phyloP scores from a whole-genome alignment of 2,113 vertebrate species.

The Petrocephalus zakoni region DNA sequence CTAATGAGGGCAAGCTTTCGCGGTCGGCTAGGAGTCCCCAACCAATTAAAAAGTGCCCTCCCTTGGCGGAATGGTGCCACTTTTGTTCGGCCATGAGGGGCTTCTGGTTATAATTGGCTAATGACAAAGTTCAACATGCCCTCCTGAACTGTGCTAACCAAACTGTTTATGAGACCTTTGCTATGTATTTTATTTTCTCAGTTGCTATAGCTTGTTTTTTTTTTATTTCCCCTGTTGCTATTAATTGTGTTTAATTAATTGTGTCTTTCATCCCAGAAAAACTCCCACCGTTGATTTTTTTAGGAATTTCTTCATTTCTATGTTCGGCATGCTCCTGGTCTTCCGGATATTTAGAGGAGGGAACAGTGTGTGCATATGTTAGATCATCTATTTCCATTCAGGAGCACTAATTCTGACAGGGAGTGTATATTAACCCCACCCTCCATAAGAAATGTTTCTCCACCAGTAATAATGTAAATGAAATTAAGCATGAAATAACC shows the following conservation, averaged over 20 bases:
- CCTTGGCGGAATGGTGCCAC: neutral
- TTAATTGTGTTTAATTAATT: neutral
- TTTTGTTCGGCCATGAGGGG: neutral
- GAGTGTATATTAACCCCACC: neutral
- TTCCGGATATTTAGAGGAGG: neutral
- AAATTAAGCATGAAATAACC: neutral
- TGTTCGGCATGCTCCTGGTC: neutral
- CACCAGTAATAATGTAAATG: neutral
- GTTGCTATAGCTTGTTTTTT: neutral
- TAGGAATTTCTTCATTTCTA: neutral
- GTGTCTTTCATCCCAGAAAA: neutral
- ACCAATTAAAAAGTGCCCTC: neutral
- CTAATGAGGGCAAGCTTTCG: neutral
- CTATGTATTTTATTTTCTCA: neutral
- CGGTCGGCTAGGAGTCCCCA: neutral
- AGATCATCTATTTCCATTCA: neutral
- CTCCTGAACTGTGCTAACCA: neutral
- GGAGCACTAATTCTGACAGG: neutral
- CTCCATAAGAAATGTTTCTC: neutral
- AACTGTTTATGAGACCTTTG: neutral
- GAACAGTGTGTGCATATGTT: neutral
- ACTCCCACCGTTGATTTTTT: neutral
- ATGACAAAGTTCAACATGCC: neutral
- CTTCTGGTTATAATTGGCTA: neutral
- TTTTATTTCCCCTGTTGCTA: neutral